Conservation (phyloP, 2,888 invertebrate genomes). For the Clanis bilineata region DNA sequence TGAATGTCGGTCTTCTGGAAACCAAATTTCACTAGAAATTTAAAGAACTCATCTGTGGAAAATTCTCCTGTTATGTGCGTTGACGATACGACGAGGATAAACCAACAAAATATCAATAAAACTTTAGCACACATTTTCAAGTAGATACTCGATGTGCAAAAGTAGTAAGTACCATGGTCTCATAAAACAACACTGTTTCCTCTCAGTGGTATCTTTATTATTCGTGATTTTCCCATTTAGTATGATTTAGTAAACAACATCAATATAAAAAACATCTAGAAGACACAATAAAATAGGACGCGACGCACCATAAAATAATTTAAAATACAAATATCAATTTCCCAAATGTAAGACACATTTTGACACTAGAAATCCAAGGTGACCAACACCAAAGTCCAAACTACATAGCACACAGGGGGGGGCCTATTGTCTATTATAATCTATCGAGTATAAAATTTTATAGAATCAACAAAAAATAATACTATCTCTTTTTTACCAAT, state of each 20-base stretch:
- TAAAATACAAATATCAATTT: not conserved
- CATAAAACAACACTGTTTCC: not conserved
- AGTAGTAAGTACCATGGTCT: not conserved
- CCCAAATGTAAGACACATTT: no score
- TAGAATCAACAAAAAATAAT: no score
- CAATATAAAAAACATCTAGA: not conserved
- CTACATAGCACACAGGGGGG: no score
- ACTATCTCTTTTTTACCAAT: no score
- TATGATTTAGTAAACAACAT: not conserved
- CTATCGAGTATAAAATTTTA: no score
- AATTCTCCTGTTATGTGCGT: conserved; percentile 72
- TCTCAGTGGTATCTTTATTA: not conserved
- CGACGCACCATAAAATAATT: not conserved
- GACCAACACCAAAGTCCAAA: no score
- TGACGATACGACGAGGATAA: conserved; percentile 49
- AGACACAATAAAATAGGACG: not conserved
- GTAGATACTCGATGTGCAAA: conserved; percentile 20
- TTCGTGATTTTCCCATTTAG: not conserved
- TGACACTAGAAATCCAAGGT: no score
- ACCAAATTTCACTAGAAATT: conserved; percentile 97
- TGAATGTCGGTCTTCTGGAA: conserved; percentile 97
- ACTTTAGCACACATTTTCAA: conserved; percentile 61
- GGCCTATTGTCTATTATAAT: no score
- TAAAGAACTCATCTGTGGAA: conserved; percentile 88
- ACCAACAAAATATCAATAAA: conserved; percentile 51